Evolutionary conservation across 2,888 invertebrate species (phyloP).

Genomic region (Dysmachus trigonus): DNA sequence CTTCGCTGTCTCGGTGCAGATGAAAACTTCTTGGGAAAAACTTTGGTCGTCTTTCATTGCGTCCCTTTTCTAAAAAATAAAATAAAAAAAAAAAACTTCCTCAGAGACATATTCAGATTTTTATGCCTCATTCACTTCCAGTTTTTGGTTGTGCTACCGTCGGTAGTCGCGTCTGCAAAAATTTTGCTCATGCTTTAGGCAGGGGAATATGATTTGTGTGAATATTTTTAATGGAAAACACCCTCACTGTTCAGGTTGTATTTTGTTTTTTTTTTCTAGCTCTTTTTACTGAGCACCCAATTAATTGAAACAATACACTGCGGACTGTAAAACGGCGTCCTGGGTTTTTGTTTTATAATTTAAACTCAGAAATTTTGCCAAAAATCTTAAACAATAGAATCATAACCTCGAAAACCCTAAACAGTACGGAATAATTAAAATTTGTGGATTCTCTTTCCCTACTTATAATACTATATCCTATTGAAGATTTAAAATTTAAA

Average conservation of each 20-base stretch:
- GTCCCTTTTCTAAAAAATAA: not conserved
- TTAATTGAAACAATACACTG: not conserved
- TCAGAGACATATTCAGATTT: slow-evolving; percentile 26
- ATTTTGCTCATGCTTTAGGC: not conserved
- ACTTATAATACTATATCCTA: too few relatives aligned
- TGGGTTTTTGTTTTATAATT: not conserved
- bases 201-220: not conserved
- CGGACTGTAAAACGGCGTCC: not conserved
- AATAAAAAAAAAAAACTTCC: too few relatives aligned
- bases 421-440: not conserved
- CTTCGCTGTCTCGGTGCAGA: not conserved
- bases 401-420: not conserved
- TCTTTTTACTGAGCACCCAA: not conserved
- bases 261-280: not conserved
- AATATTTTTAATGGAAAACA: not conserved
- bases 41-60: not conserved
- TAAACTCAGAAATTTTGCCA: not conserved
- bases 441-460: too few relatives aligned
- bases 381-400: not conserved
- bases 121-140: slow-evolving; percentile 5
- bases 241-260: not conserved
- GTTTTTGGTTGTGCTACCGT: not conserved
- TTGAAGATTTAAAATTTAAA: too few relatives aligned
- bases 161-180: too few relatives aligned
- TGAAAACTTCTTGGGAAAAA: slow-evolving; percentile 23